These are phyloP conservation scores for Leucophenga montana DNA, from an alignment of 2,888 invertebrate genomes.

Conservation along the genomic window DNA sequence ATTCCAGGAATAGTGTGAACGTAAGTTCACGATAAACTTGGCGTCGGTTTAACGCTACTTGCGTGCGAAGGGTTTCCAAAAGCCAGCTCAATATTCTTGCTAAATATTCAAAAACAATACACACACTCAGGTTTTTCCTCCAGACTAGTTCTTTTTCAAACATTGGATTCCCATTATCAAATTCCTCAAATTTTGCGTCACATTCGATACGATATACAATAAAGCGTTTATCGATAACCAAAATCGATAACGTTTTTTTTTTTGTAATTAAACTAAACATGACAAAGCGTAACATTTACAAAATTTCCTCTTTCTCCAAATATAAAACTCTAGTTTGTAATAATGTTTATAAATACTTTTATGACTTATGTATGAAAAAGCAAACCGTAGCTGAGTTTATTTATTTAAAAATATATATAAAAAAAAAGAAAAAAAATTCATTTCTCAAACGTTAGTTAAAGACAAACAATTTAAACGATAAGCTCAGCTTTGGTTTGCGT, in stretches of 20 bases:
- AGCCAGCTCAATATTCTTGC: too few species aligned
- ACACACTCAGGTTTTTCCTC: conserved; percentile 21
- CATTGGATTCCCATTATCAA: conserved; percentile 29
- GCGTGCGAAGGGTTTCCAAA: too few species aligned
- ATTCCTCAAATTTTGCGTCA: conserved; percentile 53
- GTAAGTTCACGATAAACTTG: too few species aligned
- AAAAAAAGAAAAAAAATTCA: conserved; percentile 25
- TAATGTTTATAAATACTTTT: conserved; percentile 62
- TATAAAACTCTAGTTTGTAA: conserved; percentile 67
- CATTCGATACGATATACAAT: conserved; percentile 32
- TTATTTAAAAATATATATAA: conserved; percentile 36
- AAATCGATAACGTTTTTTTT: conserved; percentile 42
- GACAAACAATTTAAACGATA: conserved; percentile 53
- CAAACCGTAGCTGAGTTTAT: conserved; percentile 57
- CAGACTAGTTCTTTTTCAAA: conserved; percentile 45
- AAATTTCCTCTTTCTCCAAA: conserved; percentile 73
- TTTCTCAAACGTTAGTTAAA: too few species aligned
- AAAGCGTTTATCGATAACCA: conserved; percentile 39
- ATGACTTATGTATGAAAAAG: conserved; percentile 59
- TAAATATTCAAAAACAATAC: too few species aligned
- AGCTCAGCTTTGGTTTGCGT: conserved; percentile 58
- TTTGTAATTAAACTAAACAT: conserved; percentile 40
- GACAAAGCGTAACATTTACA: conserved; percentile 58
- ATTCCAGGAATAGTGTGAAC: too few species aligned
- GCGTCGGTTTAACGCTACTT: too few species aligned